Conservation (phyloP, 92 coral and sea anemone genomes). For the Muricea muricata region DNA sequence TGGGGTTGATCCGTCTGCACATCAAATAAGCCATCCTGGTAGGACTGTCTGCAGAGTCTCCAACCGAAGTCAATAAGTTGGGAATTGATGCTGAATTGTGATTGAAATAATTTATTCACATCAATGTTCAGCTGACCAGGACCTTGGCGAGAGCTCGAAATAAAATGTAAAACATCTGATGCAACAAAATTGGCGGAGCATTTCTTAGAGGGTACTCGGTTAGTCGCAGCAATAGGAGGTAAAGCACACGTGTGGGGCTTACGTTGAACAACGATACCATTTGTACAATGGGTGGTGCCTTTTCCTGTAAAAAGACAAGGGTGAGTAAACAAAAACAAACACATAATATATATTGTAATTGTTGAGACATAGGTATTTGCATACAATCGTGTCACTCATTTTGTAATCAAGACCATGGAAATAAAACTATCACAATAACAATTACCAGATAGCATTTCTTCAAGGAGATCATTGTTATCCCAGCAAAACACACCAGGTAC, state of each 20-base stretch:
- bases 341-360: too few species aligned
- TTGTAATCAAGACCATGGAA: too few species aligned
- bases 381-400: too few species aligned
- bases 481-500: slow-evolving; percentile 74
- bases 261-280: slow-evolving; percentile 69
- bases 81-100: slow-evolving; percentile 45
- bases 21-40: slow-evolving; percentile 40
- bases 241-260: slow-evolving; percentile 56
- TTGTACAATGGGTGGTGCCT: slow-evolving; percentile 74
- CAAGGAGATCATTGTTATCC: slow-evolving; percentile 74
- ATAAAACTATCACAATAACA: too few species aligned
- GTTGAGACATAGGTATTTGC: too few species aligned
- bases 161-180: slow-evolving; percentile 61
- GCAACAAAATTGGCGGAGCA: background rate
- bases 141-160: slow-evolving; percentile 59
- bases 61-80: slow-evolving; percentile 70
- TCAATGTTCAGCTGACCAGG: slow-evolving; percentile 50
- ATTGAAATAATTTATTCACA: slow-evolving; percentile 25
- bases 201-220: slow-evolving; percentile 16
- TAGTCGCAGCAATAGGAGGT: slow-evolving; percentile 47
- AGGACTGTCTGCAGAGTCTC: slow-evolving; percentile 67
- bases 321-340: too few species aligned
- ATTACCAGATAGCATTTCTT: slow-evolving; percentile 63
- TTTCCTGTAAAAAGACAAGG: too few species aligned
- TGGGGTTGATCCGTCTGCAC: background rate